Percentiles rank a stretch among this genome's conserved stretches.
Conservation (phyloP, 2,797 vertebrate species). For the Leuciscus waleckii region DNA sequence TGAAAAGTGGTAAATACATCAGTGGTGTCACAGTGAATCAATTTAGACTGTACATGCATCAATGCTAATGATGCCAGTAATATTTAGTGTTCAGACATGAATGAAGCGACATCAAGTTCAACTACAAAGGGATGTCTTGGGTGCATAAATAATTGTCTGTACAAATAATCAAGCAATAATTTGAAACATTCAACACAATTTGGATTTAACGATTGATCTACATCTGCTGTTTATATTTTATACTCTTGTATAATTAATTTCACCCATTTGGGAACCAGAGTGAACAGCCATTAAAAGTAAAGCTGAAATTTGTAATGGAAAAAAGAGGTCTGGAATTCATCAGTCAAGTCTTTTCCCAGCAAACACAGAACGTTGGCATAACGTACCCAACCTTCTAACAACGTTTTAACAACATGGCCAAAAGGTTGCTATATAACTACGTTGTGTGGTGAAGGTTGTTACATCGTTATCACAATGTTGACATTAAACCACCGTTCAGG, state of each 20-base stretch:
- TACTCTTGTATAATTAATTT: conserved; percentile 37
- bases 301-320: conserved; percentile 44
- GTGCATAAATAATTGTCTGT: neutral
- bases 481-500: too few relatives aligned
- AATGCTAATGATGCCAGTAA: neutral
- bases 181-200: neutral
- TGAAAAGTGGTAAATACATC: neutral
- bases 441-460: too few relatives aligned
- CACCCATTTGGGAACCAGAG: conserved; percentile 22
- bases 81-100: neutral
- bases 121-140: neutral
- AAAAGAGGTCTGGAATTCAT: conserved; percentile 46
- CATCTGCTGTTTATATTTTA: conserved; percentile 31
- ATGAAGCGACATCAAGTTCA: neutral
- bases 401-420: too few relatives aligned
- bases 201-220: conserved; percentile 21
- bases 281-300: conserved; percentile 41
- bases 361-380: too few relatives aligned
- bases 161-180: neutral
- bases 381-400: too few relatives aligned
- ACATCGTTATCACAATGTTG: too few relatives aligned
- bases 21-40: neutral
- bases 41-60: neutral
- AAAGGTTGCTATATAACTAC: too few relatives aligned
- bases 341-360: conserved; percentile 12